phyloP scores from a whole-genome alignment of 2,113 vertebrate genomes.

The Lepus europaeus region DNA sequence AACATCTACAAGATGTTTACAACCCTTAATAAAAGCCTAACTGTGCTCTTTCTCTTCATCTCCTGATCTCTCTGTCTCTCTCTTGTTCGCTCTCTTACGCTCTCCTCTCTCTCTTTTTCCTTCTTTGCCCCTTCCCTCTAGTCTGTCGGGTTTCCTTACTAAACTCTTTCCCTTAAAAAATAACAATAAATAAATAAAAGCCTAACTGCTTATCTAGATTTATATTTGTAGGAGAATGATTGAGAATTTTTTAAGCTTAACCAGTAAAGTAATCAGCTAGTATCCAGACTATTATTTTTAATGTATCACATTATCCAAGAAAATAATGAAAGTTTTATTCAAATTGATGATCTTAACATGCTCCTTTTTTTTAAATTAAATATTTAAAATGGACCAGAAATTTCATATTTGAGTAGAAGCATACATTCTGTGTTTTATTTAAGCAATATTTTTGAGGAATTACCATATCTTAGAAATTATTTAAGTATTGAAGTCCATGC shows the following conservation, averaged over 20 bases:
- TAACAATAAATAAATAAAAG: not conserved
- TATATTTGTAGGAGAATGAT: not conserved
- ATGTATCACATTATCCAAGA: constrained; percentile 14
- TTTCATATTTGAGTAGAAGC: not conserved
- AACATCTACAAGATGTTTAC: not conserved
- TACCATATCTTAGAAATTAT: not conserved
- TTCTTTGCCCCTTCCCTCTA: no score
- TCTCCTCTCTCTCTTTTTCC: no score
- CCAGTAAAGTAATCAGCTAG: constrained; percentile 59
- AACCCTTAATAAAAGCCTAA: constrained; percentile 24
- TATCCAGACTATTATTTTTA: constrained; percentile 61
- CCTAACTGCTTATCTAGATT: constrained; percentile 47
- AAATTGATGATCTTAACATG: constrained; percentile 15
- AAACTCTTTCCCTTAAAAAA: no score
- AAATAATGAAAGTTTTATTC: not conserved
- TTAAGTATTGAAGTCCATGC: not conserved
- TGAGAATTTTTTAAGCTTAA: constrained; percentile 57
- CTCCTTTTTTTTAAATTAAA: not conserved
- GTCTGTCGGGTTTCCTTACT: no score
- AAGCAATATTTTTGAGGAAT: not conserved
- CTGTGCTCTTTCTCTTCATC: no score
- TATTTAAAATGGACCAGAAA: not conserved
- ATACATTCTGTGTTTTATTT: not conserved
- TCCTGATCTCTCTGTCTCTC: no score
- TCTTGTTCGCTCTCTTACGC: no score